Percentiles rank a stretch among this genome's conserved stretches.
Conservation (phyloP, 92 coral and sea anemone species). For the Actinostola sp. region DNA sequence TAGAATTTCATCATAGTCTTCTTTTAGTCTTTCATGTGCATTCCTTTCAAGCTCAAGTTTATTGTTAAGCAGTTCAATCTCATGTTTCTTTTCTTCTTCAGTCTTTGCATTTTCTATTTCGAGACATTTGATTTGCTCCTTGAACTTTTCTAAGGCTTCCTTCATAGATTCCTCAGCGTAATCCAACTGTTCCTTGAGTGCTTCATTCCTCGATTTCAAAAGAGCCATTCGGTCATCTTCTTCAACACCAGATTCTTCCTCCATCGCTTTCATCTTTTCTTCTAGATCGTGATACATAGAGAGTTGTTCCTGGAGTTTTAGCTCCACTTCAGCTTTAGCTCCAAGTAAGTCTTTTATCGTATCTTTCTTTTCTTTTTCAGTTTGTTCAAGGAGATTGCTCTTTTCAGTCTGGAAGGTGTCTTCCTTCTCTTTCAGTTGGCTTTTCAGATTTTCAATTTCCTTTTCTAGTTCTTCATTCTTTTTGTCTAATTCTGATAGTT, state of each 20-base stretch:
- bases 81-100: conserved; percentile 61
- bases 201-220: conserved; percentile 55
- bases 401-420: conserved; percentile 38
- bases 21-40: conserved; percentile 53
- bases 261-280: conserved; percentile 41
- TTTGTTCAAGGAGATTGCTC: conserved; percentile 18
- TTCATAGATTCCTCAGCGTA: conserved; percentile 58
- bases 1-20: conserved; percentile 53
- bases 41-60: conserved; percentile 54
- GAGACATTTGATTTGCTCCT: conserved; percentile 45
- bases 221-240: conserved; percentile 14
- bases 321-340: conserved; percentile 57
- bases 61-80: conserved; percentile 45
- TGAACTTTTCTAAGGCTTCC: conserved; percentile 69
- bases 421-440: conserved; percentile 47
- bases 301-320: conserved; percentile 54
- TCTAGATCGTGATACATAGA: conserved; percentile 55
- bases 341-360: conserved; percentile 51
- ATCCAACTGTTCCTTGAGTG: conserved; percentile 64
- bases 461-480: conserved; percentile 44
- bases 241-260: conserved; percentile 36
- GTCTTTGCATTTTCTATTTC: conserved; percentile 56
- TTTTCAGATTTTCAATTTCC: conserved; percentile 35
- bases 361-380: conserved; percentile 43
- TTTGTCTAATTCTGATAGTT: conserved; percentile 31